Base-by-base conservation (phyloP, 2,888 invertebrate species). In the Oithona nana region DNA sequence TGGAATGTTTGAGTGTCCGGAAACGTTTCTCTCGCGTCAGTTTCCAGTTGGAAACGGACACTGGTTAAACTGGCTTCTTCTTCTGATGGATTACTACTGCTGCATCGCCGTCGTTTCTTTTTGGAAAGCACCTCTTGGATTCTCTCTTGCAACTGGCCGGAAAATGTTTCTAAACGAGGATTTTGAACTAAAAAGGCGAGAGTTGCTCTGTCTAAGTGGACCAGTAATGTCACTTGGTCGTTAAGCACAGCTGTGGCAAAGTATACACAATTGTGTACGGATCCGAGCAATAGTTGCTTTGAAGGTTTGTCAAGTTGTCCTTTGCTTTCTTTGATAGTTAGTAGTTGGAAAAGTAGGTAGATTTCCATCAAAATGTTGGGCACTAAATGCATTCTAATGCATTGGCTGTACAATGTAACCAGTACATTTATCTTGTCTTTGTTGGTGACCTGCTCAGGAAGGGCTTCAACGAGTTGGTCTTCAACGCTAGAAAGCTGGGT, bases 21-120 rank as follows among this genome's bases (percentile, higher is more conserved):
- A 70, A 92, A 93, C 70, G 88, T 87, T 48, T 83, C 81, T 1
- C 80, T 76, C 61, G 86, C 87, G 69, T 92, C 92, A 0, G 86
- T 88, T 65, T 92, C 90, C 1, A 81, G 78, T 71, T 86, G 86
- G 70, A 88, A 92, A 66, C 83, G 83, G 0, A 92, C 86, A 67
- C 84, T 83, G 13, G 78, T 77, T 58, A 79, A 77, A 0, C 76
- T 68, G 64, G 75, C 50, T 16, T 66, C 58, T 30, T 67, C 51
- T 8, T 59, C 31, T 65, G 26, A 73, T 74, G 0, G 71, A 29
- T 70, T 70, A 13, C 54, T 55, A 66, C 67, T 69, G n/a, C n/a
- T n/a, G n/a, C n/a, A n/a, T 49, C 64, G 64, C 29, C 65, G 65
- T 11, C 50, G 69, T 63, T 64, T 63, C 66, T 54, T 54, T 20